Percentiles rank a stretch among this genome's conserved stretches.
These are phyloP conservation scores for Lordiphosa clarofinis DNA, from an alignment of 1,140 invertebrate species.

Conservation along the genomic window DNA sequence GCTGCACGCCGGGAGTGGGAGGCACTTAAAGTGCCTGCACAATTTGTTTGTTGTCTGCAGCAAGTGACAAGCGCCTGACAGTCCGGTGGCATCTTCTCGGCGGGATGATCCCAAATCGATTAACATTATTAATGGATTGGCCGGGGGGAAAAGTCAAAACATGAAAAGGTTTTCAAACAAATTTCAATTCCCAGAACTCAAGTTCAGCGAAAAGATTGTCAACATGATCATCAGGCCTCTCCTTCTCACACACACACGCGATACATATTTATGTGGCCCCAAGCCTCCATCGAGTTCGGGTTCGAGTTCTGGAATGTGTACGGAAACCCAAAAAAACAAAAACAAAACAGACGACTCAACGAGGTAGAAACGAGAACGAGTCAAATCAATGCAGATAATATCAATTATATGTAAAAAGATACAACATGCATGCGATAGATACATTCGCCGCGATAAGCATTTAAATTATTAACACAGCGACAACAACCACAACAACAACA, in stretches of 20 bases:
- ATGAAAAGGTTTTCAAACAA: slow-evolving; percentile 62
- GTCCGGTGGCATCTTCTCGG: slow-evolving; percentile 29
- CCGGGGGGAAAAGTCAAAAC: slow-evolving; percentile 33
- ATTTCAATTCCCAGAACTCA: slow-evolving; percentile 47
- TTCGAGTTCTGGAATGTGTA: slow-evolving; percentile 23
- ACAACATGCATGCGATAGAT: slow-evolving; percentile 67
- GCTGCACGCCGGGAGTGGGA: slow-evolving; percentile 15
- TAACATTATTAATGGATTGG: slow-evolving; percentile 71
- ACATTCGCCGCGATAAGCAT: slow-evolving; percentile 65
- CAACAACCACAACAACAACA: slow-evolving; percentile 30
- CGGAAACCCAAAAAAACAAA: slow-evolving; percentile 11
- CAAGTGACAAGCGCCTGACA: slow-evolving; percentile 20
- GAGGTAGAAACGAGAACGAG: slow-evolving; percentile 36
- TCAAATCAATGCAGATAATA: slow-evolving; percentile 75
- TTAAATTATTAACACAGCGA: slow-evolving; percentile 68
- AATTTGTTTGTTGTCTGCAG: slow-evolving; percentile 25
- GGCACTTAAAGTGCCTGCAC: slow-evolving; percentile 33
- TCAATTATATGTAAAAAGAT: slow-evolving; percentile 77
- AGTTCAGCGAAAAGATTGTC: slow-evolving; percentile 59
- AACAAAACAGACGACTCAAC: slow-evolving; percentile 7
- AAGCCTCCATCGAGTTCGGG: too few relatives aligned
- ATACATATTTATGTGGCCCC: slow-evolving; percentile 28
- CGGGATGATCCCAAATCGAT: slow-evolving; percentile 39
- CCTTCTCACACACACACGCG: neutral
- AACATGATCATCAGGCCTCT: slow-evolving; percentile 68